A percentile compares a stretch with the other conserved stretches of the same genome.
phyloP scores from a whole-genome alignment of 2,888 invertebrate genomes.

The Tanaodytes sp. region DNA sequence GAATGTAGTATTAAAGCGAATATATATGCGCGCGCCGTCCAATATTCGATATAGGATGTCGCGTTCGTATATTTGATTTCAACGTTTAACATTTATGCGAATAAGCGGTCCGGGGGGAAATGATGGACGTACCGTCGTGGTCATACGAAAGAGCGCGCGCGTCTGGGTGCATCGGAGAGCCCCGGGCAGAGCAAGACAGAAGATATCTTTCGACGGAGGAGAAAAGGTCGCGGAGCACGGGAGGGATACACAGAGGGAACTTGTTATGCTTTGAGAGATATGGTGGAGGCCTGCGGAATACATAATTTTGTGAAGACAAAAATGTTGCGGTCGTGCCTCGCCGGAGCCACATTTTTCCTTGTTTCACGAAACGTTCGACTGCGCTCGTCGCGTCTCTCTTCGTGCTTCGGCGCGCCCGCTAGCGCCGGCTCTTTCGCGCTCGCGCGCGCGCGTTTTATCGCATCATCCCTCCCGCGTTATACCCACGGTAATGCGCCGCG shows the following conservation, averaged over 20 bases:
- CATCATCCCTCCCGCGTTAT: conserved; percentile 62
- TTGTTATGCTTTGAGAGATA: conserved; percentile 74
- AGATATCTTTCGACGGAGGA: conserved; percentile 53
- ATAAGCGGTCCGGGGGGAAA: conserved; percentile 45
- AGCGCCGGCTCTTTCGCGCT: conserved; percentile 55
- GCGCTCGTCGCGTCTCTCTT: conserved; percentile 55
- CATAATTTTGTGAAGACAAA: conserved; percentile 74
- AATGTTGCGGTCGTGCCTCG: conserved; percentile 72
- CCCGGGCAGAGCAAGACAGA: conserved; percentile 41
- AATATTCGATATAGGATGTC: conserved; percentile 50
- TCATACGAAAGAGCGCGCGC: conserved; percentile 41
- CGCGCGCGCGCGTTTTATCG: conserved; percentile 56
- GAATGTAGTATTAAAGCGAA: conserved; percentile 49
- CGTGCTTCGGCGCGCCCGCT: conserved; percentile 51
- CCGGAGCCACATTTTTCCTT: conserved; percentile 71
- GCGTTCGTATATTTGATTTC: conserved; percentile 53
- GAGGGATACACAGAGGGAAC: conserved; percentile 67
- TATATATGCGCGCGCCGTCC: conserved; percentile 49
- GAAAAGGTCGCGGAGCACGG: conserved; percentile 52
- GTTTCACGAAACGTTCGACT: conserved; percentile 71
- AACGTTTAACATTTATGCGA: conserved; percentile 51
- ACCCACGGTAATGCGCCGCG: conserved; percentile 68
- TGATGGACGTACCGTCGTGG: conserved; percentile 52
- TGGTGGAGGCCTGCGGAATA: conserved; percentile 72
- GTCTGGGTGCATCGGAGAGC: conserved; percentile 50